A percentile compares a stretch with the other conserved stretches of the same genome.
Conservation (phyloP, 2,888 invertebrate species). For the Dryomyza anilis region DNA sequence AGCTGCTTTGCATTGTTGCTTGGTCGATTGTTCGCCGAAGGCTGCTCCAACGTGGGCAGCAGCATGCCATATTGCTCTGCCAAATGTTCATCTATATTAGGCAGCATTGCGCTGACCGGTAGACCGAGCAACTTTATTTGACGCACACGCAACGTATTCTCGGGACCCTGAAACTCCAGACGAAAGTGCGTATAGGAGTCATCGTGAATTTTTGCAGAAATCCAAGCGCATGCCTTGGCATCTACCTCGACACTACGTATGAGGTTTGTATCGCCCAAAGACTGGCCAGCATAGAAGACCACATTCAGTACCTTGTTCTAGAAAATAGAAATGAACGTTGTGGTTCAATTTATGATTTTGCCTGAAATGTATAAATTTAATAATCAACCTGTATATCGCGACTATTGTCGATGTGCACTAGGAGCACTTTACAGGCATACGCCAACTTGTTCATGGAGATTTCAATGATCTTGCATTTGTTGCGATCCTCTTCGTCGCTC, state of each 20-base stretch:
- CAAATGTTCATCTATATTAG: conserved; percentile 35
- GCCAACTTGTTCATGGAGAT: conserved; percentile 66
- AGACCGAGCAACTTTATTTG: conserved; percentile 77
- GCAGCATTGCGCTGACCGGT: conserved; percentile 48
- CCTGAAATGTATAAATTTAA: not conserved
- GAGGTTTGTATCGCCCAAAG: conserved; percentile 79
- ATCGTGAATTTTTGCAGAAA: conserved; percentile 79
- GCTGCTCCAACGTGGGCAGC: too few relatives aligned
- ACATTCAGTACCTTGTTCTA: conserved; percentile 89
- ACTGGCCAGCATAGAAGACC: conserved; percentile 83
- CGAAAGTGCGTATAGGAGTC: conserved; percentile 70
- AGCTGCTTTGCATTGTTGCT: conserved; percentile 43
- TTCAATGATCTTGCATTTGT: conserved; percentile 86
- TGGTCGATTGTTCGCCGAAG: conserved; percentile 29
- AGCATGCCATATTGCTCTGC: conserved; percentile 18
- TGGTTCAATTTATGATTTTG: not conserved
- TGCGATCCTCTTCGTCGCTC: conserved; percentile 95
- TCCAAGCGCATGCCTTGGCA: conserved; percentile 85
- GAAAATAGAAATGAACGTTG: conserved; percentile 50
- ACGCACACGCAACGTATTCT: conserved; percentile 85
- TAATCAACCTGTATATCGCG: conserved; percentile 81
- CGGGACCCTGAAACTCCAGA: conserved; percentile 88
- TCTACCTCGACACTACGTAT: conserved; percentile 86
- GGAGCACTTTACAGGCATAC: conserved; percentile 66
- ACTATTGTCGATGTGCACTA: conserved; percentile 93